Conservation (phyloP, 2,888 invertebrate genomes). For the Geophilus truncorum region DNA sequence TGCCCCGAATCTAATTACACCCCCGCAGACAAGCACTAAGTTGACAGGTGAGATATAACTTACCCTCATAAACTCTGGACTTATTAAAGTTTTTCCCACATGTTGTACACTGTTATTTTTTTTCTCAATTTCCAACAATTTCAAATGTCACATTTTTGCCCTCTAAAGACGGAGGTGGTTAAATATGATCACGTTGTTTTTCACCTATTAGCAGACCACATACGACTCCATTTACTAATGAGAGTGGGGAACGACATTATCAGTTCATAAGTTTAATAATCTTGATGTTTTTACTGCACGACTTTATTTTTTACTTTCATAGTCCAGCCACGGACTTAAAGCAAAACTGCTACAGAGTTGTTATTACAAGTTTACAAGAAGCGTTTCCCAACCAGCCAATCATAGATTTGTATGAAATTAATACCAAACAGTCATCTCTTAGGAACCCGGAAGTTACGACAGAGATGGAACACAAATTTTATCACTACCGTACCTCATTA, state of each 20-base stretch:
- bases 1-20: slow-evolving; percentile 20
- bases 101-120: background rate
- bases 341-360: too few species aligned
- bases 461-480: too few species aligned
- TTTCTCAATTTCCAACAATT: background rate
- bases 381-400: too few species aligned
- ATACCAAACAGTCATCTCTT: too few species aligned
- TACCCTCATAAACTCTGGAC: background rate
- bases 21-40: background rate
- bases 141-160: background rate
- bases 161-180: background rate
- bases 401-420: too few species aligned
- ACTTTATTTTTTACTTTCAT: too few species aligned
- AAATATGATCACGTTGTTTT: background rate
- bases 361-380: too few species aligned
- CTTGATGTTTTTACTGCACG: too few species aligned
- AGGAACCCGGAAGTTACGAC: too few species aligned
- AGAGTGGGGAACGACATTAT: background rate
- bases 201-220: background rate
- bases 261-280: background rate
- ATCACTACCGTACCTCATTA: too few species aligned
- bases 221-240: background rate
- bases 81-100: slow-evolving; percentile 7
- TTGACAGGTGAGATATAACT: slow-evolving; percentile 13
- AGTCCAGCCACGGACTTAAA: too few species aligned